Percentiles rank a stretch among this genome's conserved stretches.
Evolutionary conservation across 1,140 invertebrate species (phyloP).

Genomic region (Muscidifurax raptorellus): DNA sequence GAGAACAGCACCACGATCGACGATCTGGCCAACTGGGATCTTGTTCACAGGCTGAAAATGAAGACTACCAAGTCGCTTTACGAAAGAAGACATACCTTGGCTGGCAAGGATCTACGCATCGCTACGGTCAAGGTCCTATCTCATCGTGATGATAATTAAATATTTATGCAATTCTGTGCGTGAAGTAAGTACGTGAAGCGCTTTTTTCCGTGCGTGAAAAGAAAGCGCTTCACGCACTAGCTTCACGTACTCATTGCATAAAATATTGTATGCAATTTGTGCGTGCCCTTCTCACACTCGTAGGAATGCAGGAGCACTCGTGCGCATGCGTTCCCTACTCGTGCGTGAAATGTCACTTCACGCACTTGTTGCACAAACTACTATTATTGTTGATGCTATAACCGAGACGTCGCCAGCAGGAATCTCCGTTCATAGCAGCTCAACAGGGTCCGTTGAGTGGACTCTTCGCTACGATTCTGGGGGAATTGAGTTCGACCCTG

Average conservation of each 20-base stretch:
- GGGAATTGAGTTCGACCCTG: conserved; percentile 32
- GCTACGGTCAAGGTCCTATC: conserved; percentile 9
- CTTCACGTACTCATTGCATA: too few species aligned
- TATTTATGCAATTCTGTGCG: too few species aligned
- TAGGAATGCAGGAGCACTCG: too few species aligned
- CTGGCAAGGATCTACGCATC: not conserved
- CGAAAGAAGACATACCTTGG: not conserved
- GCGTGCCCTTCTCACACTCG: too few species aligned
- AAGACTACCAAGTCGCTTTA: not conserved
- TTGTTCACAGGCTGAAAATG: not conserved
- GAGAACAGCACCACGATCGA: not conserved
- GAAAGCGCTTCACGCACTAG: too few species aligned
- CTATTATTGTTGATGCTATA: not conserved
- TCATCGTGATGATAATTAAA: not conserved
- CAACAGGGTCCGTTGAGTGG: conserved; percentile 6
- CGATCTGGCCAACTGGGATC: conserved; percentile 25
- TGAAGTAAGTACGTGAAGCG: too few species aligned
- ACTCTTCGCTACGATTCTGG: conserved; percentile 38
- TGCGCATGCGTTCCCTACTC: too few species aligned
- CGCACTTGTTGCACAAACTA: too few species aligned
- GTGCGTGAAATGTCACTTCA: too few species aligned
- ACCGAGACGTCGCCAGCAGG: not conserved
- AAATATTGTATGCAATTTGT: too few species aligned
- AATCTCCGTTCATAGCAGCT: not conserved
- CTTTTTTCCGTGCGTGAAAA: too few species aligned